Conservation (phyloP, 2,888 invertebrate genomes). For the Oscheius sp. region DNA sequence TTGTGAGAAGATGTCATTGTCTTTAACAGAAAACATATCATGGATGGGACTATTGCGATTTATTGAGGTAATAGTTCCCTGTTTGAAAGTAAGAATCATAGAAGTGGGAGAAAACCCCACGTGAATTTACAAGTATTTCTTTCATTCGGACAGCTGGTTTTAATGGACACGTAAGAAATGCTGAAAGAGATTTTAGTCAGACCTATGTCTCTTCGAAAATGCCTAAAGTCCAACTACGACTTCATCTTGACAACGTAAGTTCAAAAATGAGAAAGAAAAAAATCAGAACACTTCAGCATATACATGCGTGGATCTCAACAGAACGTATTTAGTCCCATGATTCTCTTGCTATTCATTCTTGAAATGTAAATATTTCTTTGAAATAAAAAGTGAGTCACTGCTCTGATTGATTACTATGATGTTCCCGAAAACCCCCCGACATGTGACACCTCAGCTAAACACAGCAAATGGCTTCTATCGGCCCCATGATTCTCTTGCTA, state of each 20-base stretch:
- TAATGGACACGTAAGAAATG: slow-evolving; percentile 5
- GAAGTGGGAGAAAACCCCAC: neutral
- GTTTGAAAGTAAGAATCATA: neutral
- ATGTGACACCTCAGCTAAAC: slow-evolving; percentile 20
- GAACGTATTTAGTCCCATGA: neutral
- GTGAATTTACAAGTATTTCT: neutral
- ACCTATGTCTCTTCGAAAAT: neutral
- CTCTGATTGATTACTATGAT: slow-evolving; percentile 8
- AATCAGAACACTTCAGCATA: neutral
- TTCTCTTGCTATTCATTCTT: neutral
- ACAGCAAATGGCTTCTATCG: slow-evolving; percentile 7
- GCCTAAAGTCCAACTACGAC: neutral
- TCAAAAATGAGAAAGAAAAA: neutral
- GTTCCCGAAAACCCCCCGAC: neutral
- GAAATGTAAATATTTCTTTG: neutral
- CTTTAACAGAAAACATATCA: neutral
- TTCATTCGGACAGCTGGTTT: slow-evolving; percentile 14
- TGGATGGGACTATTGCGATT: slow-evolving; percentile 7
- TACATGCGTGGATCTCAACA: slow-evolving; percentile 14
- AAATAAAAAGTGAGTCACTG: slow-evolving; percentile 17
- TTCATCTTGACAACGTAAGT: slow-evolving; percentile 13
- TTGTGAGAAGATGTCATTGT: slow-evolving; percentile 11
- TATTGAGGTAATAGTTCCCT: neutral
- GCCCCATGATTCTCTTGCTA: neutral
- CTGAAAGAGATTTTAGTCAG: neutral